Conservation (phyloP, 1,140 invertebrate genomes). For the Hyphantria cunea region DNA sequence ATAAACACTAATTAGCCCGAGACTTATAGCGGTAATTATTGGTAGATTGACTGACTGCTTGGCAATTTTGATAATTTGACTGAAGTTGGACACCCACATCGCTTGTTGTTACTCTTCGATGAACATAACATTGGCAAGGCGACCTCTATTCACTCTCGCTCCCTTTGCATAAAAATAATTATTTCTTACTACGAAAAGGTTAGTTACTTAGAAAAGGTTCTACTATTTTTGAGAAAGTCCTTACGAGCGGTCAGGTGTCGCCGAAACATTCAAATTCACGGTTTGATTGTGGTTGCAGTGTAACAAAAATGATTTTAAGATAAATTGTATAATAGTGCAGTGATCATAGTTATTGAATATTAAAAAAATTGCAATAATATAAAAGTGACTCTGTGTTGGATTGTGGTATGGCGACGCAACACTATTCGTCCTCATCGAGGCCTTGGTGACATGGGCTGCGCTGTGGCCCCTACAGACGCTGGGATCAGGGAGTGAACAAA, state of each 20-base stretch:
- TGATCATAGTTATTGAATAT: constrained; percentile 56
- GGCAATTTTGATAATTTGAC: constrained; percentile 41
- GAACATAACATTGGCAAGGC: constrained; percentile 76
- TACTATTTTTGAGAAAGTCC: constrained; percentile 18
- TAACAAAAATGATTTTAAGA: constrained; percentile 78
- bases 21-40: constrained; percentile 13
- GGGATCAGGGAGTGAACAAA: constrained; percentile 66
- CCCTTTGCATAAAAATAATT: constrained; percentile 51
- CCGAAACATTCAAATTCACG: constrained; percentile 60
- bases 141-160: constrained; percentile 65
- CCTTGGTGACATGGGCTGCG: constrained; percentile 75
- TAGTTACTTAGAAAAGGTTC: constrained; percentile 34
- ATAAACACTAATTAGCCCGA: constrained; percentile 45
- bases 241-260: constrained; percentile 54
- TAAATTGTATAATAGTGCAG: constrained; percentile 72
- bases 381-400: constrained; percentile 59
- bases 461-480: constrained; percentile 59
- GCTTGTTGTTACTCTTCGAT: constrained; percentile 78
- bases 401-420: constrained; percentile 65
- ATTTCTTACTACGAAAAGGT: constrained; percentile 31
- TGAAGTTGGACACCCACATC: constrained; percentile 52
- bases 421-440: constrained; percentile 43
- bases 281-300: constrained; percentile 65
- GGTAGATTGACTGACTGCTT: constrained; percentile 26
- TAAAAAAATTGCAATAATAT: constrained; percentile 63